phyloP scores from a whole-genome alignment of 2,888 invertebrate species.

The Diploptera punctata region DNA sequence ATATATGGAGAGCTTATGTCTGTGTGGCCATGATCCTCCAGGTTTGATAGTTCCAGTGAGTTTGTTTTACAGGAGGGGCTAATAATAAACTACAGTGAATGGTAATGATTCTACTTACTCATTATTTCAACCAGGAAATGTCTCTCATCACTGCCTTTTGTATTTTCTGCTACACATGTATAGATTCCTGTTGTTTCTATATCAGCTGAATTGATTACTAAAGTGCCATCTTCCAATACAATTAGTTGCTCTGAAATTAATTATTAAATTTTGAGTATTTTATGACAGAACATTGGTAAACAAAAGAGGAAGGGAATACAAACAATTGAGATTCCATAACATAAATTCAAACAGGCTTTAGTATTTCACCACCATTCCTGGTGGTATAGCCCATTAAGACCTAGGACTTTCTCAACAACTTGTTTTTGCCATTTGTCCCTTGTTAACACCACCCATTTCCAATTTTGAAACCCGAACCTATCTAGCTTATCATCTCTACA shows the following conservation, averaged over 20 bases:
- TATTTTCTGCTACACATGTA: constrained; percentile 63
- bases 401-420: neutral
- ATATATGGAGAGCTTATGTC: no score
- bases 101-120: no score
- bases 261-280: neutral
- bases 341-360: neutral
- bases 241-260: constrained; percentile 44
- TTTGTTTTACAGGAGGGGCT: no score
- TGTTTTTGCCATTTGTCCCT: neutral
- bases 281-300: neutral
- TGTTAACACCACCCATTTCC: no score
- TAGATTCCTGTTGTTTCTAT: constrained; percentile 62
- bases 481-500: no score
- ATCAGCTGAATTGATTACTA: constrained; percentile 56
- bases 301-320: neutral
- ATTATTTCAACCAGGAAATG: constrained; percentile 48
- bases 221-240: constrained; percentile 47
- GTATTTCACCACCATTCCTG: no score
- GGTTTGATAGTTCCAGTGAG: no score
- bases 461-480: no score
- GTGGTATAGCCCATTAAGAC: neutral
- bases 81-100: no score
- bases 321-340: neutral
- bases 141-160: constrained; percentile 55
- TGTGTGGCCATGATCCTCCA: no score